A percentile compares a stretch with the other conserved stretches of the same genome.
Conservation (phyloP, 2,888 invertebrate genomes). For the Epicampocera succincta region DNA sequence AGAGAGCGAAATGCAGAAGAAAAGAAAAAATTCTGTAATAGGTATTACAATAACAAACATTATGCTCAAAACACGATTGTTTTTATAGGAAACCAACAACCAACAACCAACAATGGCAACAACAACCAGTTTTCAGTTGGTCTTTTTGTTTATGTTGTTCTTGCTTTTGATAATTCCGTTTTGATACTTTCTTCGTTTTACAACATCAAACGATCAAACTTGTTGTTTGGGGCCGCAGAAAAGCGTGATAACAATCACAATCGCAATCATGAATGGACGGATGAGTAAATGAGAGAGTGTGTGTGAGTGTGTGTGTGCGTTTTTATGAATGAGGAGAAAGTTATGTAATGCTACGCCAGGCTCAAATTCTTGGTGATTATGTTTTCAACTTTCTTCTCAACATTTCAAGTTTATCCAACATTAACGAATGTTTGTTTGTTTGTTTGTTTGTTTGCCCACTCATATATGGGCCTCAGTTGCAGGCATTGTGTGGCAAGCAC, state of each 20-base stretch:
- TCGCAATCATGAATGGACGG: background rate
- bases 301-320: background rate
- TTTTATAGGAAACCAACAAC: too few species aligned
- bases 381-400: conserved; percentile 77
- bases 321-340: conserved; percentile 75
- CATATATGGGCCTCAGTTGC: background rate
- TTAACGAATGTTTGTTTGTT: background rate
- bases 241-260: background rate
- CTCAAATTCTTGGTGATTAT: conserved; percentile 70
- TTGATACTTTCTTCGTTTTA: conserved; percentile 72
- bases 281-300: background rate
- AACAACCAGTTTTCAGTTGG: conserved; percentile 28
- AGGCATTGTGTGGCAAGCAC: background rate
- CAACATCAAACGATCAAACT: conserved; percentile 34
- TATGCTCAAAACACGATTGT: conserved; percentile 14
- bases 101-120: too few species aligned
- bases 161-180: conserved; percentile 57
- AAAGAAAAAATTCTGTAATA: conserved; percentile 19
- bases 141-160: conserved; percentile 29
- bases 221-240: background rate
- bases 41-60: conserved; percentile 9
- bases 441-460: too few species aligned
- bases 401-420: background rate
- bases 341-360: conserved; percentile 75
- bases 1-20: background rate